These are phyloP conservation scores for Nymphalis polychloros DNA, from an alignment of 2,888 invertebrate species.

Conservation along the genomic window DNA sequence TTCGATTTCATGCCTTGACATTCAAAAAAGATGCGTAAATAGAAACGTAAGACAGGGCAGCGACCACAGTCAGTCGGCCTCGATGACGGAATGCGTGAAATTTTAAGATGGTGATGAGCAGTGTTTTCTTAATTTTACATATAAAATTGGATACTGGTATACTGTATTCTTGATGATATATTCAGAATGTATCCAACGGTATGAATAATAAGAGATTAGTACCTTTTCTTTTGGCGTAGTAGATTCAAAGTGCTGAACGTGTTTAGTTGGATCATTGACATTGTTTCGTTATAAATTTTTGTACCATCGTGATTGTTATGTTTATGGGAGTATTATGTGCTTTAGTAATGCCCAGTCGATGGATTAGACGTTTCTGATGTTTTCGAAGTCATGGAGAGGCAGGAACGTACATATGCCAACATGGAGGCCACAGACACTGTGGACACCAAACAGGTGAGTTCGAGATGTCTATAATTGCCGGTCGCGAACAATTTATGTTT, in stretches of 20 bases:
- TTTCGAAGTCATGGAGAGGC: constrained; percentile 75
- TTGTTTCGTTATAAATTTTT: constrained; percentile 75
- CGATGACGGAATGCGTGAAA: constrained; percentile 81
- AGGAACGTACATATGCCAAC: constrained; percentile 80
- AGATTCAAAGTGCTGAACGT: constrained; percentile 63
- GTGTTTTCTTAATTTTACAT: constrained; percentile 64
- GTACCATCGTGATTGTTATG: constrained; percentile 77
- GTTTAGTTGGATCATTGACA: constrained; percentile 75
- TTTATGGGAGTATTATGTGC: constrained; percentile 68
- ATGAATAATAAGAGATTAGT: constrained; percentile 44
- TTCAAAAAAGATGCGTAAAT: constrained; percentile 46
- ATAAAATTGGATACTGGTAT: constrained; percentile 55
- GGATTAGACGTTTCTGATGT: constrained; percentile 78
- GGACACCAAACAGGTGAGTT: constrained; percentile 85
- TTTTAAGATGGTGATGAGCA: constrained; percentile 78
- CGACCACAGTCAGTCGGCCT: constrained; percentile 75
- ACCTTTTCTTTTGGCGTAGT: constrained; percentile 47
- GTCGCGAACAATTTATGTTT: constrained; percentile 64
- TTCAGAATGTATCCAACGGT: constrained; percentile 53
- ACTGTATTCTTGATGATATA: constrained; percentile 49
- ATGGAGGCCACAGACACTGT: constrained; percentile 84
- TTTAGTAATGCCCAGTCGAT: constrained; percentile 63
- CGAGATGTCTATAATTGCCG: constrained; percentile 65
- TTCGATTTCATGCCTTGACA: constrained; percentile 27
- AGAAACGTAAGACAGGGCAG: constrained; percentile 65